Evolutionary conservation across 2,113 vertebrate genomes (phyloP).

Genomic region (Speoplatyrhinus poulsoni): DNA sequence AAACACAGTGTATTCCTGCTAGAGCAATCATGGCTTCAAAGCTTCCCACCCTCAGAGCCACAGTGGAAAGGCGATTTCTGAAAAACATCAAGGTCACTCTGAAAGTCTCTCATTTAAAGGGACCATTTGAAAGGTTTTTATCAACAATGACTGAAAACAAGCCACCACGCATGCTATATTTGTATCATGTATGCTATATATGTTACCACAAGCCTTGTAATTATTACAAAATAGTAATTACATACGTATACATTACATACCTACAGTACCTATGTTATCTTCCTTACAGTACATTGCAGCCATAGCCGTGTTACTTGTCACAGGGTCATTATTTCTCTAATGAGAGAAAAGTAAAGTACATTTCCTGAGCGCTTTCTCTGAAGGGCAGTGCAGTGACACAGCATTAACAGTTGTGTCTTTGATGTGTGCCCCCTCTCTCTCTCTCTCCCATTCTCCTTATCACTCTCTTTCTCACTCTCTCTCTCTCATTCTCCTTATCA

Average conservation of each 20-base stretch:
- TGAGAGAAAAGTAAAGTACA: not conserved
- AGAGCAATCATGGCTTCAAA: constrained; percentile 66
- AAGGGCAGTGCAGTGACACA: constrained; percentile 2
- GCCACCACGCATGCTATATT: constrained; percentile 5
- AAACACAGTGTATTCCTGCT: constrained; percentile 36
- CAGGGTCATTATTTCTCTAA: constrained; percentile 11
- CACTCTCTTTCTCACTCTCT: not conserved
- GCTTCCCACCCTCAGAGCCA: constrained; percentile 24
- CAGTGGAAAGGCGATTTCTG: constrained; percentile 37
- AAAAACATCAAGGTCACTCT: constrained; percentile 51
- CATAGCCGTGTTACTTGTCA: not conserved
- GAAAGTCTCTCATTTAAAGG: constrained; percentile 17
- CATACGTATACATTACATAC: no score
- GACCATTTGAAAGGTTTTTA: constrained; percentile 23
- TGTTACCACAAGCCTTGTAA: no score
- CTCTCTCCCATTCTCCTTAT: not conserved
- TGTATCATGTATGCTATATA: constrained; percentile 8
- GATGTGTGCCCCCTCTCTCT: not conserved
- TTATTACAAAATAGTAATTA: no score
- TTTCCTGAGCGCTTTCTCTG: constrained; percentile 10
- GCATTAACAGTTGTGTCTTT: not conserved
- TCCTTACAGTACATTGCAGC: no score
- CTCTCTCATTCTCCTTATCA: not conserved
- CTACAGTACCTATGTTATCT: no score
- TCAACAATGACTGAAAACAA: constrained; percentile 20